Evolutionary conservation across 2,888 invertebrate species (phyloP).

Genomic region (Pachymerium ferrugineum): DNA sequence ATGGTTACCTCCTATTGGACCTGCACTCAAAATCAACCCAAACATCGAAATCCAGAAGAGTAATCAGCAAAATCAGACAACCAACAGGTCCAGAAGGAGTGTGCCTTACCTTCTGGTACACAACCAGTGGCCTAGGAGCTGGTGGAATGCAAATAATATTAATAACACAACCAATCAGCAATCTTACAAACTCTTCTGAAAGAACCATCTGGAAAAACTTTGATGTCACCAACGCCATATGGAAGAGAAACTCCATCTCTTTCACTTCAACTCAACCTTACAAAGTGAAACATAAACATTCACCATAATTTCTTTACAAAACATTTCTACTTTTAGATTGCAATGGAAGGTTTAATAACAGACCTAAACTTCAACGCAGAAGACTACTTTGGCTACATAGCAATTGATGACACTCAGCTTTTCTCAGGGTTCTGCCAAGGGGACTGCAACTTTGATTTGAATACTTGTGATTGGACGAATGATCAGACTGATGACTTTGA

Average conservation of each 20-base stretch:
- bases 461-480: constrained; percentile 39
- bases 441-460: constrained; percentile 39
- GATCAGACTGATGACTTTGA: constrained; percentile 42
- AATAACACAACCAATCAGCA: not conserved
- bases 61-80: not conserved
- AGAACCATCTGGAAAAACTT: not conserved
- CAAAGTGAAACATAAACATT: not conserved
- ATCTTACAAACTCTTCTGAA: too few species aligned
- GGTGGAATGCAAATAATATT: not conserved
- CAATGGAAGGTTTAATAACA: not conserved
- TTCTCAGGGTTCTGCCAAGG: constrained; percentile 34
- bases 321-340: constrained; percentile 4
- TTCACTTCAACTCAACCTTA: constrained; percentile 14
- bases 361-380: not conserved
- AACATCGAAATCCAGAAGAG: not conserved
- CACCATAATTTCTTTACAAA: not conserved
- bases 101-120: constrained; percentile 13
- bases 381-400: constrained; percentile 20
- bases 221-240: not conserved
- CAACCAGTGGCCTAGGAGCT: constrained; percentile 2
- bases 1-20: not conserved
- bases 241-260: not conserved
- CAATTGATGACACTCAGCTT: constrained; percentile 24
- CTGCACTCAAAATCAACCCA: not conserved
- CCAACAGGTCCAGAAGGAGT: constrained; percentile 23